A percentile compares a stretch with the other conserved stretches of the same genome.
These are phyloP conservation scores for Doris montereyensis DNA, from an alignment of 2,888 invertebrate species.

Conservation along the genomic window DNA sequence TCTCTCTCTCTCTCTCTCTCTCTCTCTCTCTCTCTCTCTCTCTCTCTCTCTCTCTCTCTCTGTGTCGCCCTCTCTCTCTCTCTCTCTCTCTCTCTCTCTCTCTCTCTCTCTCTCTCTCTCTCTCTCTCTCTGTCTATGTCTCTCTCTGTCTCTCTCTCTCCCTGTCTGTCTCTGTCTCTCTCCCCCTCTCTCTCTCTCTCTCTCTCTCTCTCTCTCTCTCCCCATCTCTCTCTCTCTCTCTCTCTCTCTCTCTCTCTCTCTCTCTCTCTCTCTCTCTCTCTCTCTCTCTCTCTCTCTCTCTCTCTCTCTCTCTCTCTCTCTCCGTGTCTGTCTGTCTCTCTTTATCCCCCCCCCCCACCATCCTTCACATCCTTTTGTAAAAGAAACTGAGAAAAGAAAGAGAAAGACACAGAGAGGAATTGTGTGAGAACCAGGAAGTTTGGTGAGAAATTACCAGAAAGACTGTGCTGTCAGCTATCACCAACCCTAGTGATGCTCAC, in stretches of 20 bases:
- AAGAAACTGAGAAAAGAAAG: too few species aligned
- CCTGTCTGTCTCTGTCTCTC: background rate
- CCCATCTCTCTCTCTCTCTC: background rate
- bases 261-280: background rate
- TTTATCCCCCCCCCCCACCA: background rate
- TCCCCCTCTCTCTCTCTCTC: background rate
- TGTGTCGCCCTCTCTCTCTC: background rate
- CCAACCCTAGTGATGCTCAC: too few species aligned
- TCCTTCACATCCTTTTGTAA: background rate
- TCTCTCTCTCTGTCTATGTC: background rate
- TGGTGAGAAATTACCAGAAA: too few species aligned
- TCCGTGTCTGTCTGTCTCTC: conserved; percentile 21
- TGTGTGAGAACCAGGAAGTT: too few species aligned
- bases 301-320: background rate
- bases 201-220: background rate
- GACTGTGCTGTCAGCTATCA: too few species aligned
- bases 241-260: background rate
- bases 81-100: background rate
- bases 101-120: conserved; percentile 7
- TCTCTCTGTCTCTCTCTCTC: conserved; percentile 7
- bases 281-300: background rate
- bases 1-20: background rate
- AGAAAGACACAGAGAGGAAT: too few species aligned
- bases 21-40: background rate
- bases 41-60: background rate